Evolutionary conservation across 2,888 invertebrate species (phyloP), one percentile per base, ranked within the genome.

Genomic region (Ophion slaviceki): DNA sequence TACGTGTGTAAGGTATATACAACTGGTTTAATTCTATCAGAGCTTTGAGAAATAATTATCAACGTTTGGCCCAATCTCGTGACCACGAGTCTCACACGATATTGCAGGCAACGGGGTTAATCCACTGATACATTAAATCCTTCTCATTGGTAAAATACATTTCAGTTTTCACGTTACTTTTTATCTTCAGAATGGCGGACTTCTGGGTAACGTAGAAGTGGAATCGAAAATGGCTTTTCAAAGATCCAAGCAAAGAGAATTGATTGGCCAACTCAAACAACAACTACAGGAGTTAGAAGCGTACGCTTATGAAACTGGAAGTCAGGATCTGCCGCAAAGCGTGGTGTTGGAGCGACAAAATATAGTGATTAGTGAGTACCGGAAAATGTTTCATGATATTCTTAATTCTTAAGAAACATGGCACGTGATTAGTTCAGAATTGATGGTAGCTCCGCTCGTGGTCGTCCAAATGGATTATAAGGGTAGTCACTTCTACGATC

Each of bases 251-350:
- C 97, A 97, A 91, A 95, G 96, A 89, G 97, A 98, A 92, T 95
- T 99, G 81, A 98, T 99, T 86, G 96, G 97, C 88, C 97, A 98
- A 92, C 95, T 99, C 28, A 99, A 99, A 94, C 95, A 96, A 2
- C 99, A 99, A 93, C 94, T 99, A 62, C 97, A 98, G 91, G 99
- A 99, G 92, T 94, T 99, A 75, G 99, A 99, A 93, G 96, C 96
- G 78, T 98, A 98, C 94, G 98, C 99, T 0, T 98, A 98, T 92
- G 98, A 99, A 94, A 97, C 97, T 53, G 97, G 97, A 2, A 96
- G 96, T 89, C 96, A 97, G 4, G 97, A 97, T 36, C 95, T 97
- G 84, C 97, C 97, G 4, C 97, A 97, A 92, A 96, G 97, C 89
- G 96, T 98, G 85, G 94, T 98, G 86, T 94, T 98, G 79, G 97